Evolutionary conservation across 1,140 invertebrate genomes (phyloP).

Genomic region (Berghia stephanieae): DNA sequence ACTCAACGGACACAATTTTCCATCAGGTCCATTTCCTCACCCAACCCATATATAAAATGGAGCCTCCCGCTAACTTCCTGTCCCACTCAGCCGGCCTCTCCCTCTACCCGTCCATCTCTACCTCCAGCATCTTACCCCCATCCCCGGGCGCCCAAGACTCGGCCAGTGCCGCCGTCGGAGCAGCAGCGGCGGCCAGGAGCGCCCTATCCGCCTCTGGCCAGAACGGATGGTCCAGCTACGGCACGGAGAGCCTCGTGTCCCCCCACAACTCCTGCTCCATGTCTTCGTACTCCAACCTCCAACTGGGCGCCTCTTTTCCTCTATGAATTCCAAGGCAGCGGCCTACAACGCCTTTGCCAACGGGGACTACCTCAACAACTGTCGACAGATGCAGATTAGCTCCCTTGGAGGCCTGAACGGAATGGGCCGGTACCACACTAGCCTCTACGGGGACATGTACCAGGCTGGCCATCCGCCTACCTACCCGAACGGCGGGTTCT

Average conservation of each 20-base stretch:
- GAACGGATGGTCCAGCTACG: slow-evolving; percentile 59
- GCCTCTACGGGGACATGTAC: slow-evolving; percentile 62
- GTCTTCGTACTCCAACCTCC: slow-evolving; percentile 60
- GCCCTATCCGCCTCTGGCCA: slow-evolving; percentile 51
- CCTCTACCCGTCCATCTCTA: slow-evolving; percentile 54
- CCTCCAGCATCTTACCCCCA: slow-evolving; percentile 51
- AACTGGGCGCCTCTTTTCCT: slow-evolving; percentile 56
- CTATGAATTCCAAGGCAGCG: slow-evolving; percentile 58
- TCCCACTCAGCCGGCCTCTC: slow-evolving; percentile 53
- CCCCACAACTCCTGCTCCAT: slow-evolving; percentile 60
- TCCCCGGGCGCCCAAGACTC: slow-evolving; percentile 50
- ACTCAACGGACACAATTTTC: no score
- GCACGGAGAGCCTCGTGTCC: slow-evolving; percentile 46
- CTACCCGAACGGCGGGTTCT: slow-evolving; percentile 60
- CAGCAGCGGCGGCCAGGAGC: slow-evolving; percentile 35
- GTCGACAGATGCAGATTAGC: slow-evolving; percentile 61
- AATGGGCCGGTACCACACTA: slow-evolving; percentile 58
- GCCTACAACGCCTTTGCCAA: slow-evolving; percentile 43
- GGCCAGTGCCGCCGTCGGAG: no score
- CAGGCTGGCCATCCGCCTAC: slow-evolving; percentile 53
- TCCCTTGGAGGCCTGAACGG: slow-evolving; percentile 56
- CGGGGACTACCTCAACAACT: slow-evolving; percentile 59
- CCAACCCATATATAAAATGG: slow-evolving; percentile 26
- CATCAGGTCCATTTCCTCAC: not conserved
- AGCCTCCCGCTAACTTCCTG: slow-evolving; percentile 25